Evolutionary conservation across 2,113 vertebrate species (phyloP), one percentile per base, ranked within the genome.

Genomic region (Sylvia atricapilla): DNA sequence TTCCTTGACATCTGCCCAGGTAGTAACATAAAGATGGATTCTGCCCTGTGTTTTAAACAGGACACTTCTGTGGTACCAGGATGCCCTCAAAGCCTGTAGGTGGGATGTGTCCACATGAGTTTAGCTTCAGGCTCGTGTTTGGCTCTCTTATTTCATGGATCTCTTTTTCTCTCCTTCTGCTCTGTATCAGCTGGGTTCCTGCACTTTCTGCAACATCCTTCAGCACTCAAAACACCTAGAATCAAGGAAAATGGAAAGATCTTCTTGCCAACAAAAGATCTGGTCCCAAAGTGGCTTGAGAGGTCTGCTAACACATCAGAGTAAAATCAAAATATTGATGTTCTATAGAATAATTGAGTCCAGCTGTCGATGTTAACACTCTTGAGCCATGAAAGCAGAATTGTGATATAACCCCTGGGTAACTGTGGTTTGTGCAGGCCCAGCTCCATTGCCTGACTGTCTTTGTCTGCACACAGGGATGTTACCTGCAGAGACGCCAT

Each of bases 321-420:
- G 39, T 52, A 87, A 60, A 78, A 90, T 56, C 66, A 85, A 90
- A 96, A 75, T 76, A 92, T 85, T 68, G 70, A 82, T 64, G 69
- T 68, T 79, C 60, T 47, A 13, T 35, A 64, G 53, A 88, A 19
- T 85, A 90, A 94, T 31, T 79, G 58, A 88, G 58, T 60, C 33
- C 91, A 90, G 91, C 82, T 93, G 85, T 82, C 0, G 0, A 33
- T 75, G 70, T 52, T 88, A 75, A 90, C 70, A 25, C 27, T 28
- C 23, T 22, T 64, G 75, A 85, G 69, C 83, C 37, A 20, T 6
- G 5, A 76, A 89, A 89, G 44, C 35, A 91, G 80, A 73, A 46
- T 85, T 88, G 27, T 20, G 33, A 79, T 79, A 50, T 17, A 88
- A 55, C 18, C 43, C 63, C 63, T 31, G 69, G 74, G 28, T 63